Conservation (phyloP, 2,113 vertebrate genomes). For the Oxyruncus cristatus region DNA sequence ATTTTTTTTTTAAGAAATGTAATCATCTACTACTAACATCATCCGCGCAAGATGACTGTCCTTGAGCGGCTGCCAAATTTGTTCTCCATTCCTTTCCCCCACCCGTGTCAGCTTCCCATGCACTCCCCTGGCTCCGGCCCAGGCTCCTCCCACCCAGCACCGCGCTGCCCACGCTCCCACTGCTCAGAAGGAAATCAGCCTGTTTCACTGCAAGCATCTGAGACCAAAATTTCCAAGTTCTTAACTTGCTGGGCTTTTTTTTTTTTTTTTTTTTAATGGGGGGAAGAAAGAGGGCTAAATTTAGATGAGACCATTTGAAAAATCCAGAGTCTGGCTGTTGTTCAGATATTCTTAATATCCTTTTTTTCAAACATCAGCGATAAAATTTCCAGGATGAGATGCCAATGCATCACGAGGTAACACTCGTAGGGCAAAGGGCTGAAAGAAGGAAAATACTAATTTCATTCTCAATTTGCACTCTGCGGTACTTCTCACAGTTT, state of each 20-base stretch:
- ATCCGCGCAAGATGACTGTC: not conserved
- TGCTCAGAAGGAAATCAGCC: conserved; percentile 55
- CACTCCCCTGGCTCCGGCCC: conserved; percentile 81
- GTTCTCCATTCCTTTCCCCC: conserved; percentile 68
- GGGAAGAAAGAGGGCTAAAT: conserved; percentile 31
- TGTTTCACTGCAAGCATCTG: conserved; percentile 46
- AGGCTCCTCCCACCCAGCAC: conserved; percentile 54
- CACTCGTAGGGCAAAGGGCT: not conserved
- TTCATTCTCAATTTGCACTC: not conserved
- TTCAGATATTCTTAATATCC: not conserved
- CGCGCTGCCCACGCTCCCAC: conserved; percentile 68
- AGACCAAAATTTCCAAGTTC: conserved; percentile 15
- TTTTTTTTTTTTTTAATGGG: not conserved
- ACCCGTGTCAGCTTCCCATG: conserved; percentile 92
- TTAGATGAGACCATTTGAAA: conserved; percentile 20
- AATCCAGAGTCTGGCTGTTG: not conserved
- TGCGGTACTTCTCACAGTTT: not conserved
- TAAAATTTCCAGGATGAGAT: not conserved
- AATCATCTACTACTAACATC: not conserved
- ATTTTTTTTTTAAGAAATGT: not conserved
- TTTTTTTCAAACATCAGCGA: not conserved
- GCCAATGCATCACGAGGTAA: not conserved
- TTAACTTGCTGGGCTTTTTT: not conserved
- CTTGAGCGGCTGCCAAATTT: conserved; percentile 44
- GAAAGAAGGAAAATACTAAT: not conserved